Conservation (phyloP, 2,113 vertebrate species). For the Catharus minimus region DNA sequence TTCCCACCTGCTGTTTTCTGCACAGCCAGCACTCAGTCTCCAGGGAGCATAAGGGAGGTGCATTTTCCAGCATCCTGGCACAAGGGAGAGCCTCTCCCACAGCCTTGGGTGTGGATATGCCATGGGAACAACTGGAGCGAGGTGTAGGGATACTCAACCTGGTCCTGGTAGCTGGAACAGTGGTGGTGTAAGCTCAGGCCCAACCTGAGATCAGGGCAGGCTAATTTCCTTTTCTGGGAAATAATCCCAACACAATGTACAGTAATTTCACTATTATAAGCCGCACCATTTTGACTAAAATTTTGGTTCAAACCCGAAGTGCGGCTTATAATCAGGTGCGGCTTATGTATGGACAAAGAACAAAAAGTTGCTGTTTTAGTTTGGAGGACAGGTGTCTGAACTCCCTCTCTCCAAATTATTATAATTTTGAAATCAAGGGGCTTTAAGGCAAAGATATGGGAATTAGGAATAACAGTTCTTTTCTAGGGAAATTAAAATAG, state of each 20-base stretch:
- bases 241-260: not conserved
- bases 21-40: not conserved
- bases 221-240: not conserved
- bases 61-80: not conserved
- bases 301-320: too few species aligned
- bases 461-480: too few species aligned
- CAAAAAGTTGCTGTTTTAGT: too few species aligned
- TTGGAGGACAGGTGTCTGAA: too few species aligned
- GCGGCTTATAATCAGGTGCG: too few species aligned
- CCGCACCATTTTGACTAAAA: too few species aligned
- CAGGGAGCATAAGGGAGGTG: rapidly evolving
- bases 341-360: too few species aligned
- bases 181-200: not conserved
- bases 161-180: not conserved
- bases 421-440: too few species aligned
- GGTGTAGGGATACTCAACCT: not conserved
- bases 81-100: not conserved
- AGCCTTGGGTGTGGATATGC: not conserved
- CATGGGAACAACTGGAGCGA: rapidly evolving
- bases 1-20: not conserved
- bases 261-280: too few species aligned
- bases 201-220: not conserved
- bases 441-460: too few species aligned
- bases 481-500: too few species aligned
- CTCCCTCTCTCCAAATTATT: too few species aligned